Evolutionary conservation across 2,797 vertebrate genomes (phyloP).

Genomic region (Onychomys torridus): DNA sequence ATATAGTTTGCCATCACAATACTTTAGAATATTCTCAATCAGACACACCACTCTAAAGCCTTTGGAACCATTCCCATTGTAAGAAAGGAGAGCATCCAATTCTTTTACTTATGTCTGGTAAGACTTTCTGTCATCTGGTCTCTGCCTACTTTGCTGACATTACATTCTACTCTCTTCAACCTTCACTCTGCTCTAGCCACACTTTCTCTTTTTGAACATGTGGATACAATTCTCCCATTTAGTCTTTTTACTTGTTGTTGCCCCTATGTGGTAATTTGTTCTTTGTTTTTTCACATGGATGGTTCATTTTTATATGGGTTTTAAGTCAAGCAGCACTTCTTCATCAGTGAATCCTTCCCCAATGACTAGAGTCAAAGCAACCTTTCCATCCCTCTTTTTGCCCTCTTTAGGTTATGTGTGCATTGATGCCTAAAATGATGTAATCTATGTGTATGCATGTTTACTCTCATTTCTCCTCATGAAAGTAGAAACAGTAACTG

Average conservation of each 20-base stretch:
- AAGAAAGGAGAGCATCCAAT: neutral
- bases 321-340: neutral
- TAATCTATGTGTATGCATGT: neutral
- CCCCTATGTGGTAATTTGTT: neutral
- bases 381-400: neutral
- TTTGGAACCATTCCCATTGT: neutral
- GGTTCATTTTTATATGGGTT: neutral
- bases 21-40: conserved; percentile 29
- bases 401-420: neutral
- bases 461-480: neutral
- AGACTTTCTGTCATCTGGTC: neutral
- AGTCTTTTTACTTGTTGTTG: neutral
- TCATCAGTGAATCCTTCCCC: neutral
- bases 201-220: neutral
- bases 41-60: neutral
- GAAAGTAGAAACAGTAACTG: neutral
- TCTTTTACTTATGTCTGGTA: neutral
- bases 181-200: neutral
- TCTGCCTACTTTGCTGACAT: neutral
- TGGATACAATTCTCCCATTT: neutral
- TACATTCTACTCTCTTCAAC: neutral
- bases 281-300: neutral
- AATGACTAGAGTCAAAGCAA: neutral
- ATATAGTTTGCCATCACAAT: neutral
- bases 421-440: neutral